phyloP scores from a whole-genome alignment of 2,888 invertebrate species.

The Pheosia gnoma region DNA sequence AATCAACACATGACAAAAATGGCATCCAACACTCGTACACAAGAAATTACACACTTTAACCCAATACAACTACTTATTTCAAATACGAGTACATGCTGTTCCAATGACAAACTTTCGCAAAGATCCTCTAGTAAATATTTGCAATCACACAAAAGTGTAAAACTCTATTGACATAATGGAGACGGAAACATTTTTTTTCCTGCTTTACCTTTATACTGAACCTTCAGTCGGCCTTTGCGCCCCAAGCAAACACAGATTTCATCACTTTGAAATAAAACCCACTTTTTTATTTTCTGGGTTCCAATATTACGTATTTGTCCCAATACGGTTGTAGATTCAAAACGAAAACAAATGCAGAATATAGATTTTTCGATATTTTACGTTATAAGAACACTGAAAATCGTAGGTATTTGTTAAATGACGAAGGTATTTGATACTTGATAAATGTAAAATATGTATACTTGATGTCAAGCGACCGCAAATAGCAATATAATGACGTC shows the following conservation, averaged over 20 bases:
- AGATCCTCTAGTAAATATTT: neutral
- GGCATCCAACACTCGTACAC: constrained; percentile 67
- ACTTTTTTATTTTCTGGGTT: constrained; percentile 16
- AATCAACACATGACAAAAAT: constrained; percentile 48
- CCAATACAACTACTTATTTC: constrained; percentile 20
- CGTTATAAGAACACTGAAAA: no score
- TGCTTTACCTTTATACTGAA: neutral
- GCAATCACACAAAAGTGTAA: constrained; percentile 9
- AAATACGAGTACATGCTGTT: no score
- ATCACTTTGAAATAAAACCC: constrained; percentile 11
- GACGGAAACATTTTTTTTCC: neutral
- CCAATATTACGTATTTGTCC: constrained; percentile 12
- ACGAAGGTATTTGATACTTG: no score
- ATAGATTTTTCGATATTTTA: no score
- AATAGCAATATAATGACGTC: no score
- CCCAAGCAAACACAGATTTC: constrained; percentile 10
- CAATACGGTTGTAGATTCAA: neutral
- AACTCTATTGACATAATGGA: neutral
- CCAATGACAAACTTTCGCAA: neutral
- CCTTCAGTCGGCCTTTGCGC: neutral
- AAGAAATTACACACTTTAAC: constrained; percentile 84
- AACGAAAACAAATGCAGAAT: no score
- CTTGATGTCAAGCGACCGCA: no score
- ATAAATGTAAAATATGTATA: no score
- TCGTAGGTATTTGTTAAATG: no score